Evolutionary conservation across 2,888 invertebrate genomes (phyloP).

Genomic region (Cotesia congregata): DNA sequence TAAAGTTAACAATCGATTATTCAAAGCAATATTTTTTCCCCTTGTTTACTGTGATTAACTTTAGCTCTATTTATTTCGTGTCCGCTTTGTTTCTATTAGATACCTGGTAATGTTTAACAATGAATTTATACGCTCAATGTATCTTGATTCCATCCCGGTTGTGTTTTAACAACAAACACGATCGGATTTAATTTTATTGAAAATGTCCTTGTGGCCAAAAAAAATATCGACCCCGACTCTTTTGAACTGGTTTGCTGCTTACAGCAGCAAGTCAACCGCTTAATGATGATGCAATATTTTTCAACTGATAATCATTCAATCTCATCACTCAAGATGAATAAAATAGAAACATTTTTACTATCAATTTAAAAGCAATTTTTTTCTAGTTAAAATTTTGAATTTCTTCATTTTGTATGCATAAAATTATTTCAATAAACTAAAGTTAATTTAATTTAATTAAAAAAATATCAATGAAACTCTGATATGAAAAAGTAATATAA

Average conservation of each 20-base stretch:
- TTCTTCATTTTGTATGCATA: background rate
- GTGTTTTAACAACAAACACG: background rate
- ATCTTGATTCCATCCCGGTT: background rate
- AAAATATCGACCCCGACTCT: slow-evolving; percentile 28
- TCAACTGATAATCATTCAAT: slow-evolving; percentile 22
- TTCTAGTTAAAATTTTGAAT: background rate
- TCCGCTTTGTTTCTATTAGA: too few relatives aligned
- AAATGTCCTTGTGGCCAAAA: slow-evolving; percentile 31
- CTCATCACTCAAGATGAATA: background rate
- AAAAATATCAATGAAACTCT: too few relatives aligned
- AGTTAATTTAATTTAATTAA: too few relatives aligned
- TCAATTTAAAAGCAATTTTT: background rate
- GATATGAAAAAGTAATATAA: too few relatives aligned
- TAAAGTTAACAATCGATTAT: background rate
- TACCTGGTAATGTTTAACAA: background rate
- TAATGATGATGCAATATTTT: slow-evolving; percentile 38
- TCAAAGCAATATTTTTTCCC: background rate
- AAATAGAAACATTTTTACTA: background rate
- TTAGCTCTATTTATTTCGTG: too few relatives aligned
- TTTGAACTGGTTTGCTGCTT: background rate
- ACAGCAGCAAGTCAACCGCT: background rate
- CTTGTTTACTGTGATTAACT: background rate
- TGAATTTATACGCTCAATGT: background rate
- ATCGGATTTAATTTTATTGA: background rate
- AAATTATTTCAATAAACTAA: background rate